Evolutionary conservation across 1,140 invertebrate genomes (phyloP).

Genomic region (Drosophila albomicans): DNA sequence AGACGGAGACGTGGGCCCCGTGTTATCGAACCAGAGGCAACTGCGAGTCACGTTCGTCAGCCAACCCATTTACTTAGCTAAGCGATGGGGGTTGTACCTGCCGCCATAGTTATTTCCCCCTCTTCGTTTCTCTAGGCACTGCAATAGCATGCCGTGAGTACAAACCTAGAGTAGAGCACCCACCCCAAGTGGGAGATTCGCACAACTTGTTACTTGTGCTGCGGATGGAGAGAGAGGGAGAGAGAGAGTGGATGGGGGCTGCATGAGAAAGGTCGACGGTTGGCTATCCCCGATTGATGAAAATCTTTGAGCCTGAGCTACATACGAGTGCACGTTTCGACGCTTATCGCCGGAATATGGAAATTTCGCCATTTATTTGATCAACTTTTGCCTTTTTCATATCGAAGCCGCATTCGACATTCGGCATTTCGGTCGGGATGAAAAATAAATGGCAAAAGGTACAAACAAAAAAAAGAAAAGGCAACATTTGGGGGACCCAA

Average conservation of each 20-base stretch:
- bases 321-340: conserved; percentile 62
- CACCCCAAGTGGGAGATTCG: conserved; percentile 57
- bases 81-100: conserved; percentile 79
- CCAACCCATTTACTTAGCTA: conserved; percentile 83
- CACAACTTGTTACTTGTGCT: conserved; percentile 70
- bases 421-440: neutral
- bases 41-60: conserved; percentile 70
- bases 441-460: conserved; percentile 77
- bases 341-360: conserved; percentile 77
- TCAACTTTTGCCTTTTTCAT: conserved; percentile 80
- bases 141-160: neutral
- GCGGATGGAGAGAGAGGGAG: neutral
- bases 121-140: neutral
- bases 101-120: conserved; percentile 38
- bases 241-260: conserved; percentile 1
- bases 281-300: conserved; percentile 60
- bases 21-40: conserved; percentile 48
- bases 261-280: conserved; percentile 8
- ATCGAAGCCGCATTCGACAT: conserved; percentile 44
- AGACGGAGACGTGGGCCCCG: conserved; percentile 34
- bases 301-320: conserved; percentile 66
- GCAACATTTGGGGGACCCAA: conserved; percentile 15
- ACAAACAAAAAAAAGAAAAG: conserved; percentile 35
- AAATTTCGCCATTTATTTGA: conserved; percentile 82
- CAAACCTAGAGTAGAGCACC: conserved; percentile 7